Conservation (phyloP, 2,797 vertebrate species). For the Gallirallus australis region DNA sequence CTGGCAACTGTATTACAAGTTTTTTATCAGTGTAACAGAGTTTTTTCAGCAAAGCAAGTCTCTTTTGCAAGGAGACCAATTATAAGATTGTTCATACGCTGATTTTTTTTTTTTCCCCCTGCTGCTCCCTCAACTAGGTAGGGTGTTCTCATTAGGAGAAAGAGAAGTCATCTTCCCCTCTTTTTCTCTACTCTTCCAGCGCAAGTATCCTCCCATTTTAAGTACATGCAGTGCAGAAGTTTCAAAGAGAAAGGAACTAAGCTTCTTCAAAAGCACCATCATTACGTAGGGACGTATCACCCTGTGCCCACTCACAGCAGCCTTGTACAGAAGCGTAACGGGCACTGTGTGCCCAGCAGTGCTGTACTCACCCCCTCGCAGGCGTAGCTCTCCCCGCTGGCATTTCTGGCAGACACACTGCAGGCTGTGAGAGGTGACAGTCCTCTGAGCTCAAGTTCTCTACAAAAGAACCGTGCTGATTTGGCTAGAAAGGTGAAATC, state of each 20-base stretch:
- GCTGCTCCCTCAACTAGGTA: background rate
- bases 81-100: background rate
- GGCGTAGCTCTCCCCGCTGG: fast-evolving
- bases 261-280: background rate
- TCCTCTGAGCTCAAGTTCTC: background rate
- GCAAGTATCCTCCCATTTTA: background rate
- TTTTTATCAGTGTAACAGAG: background rate
- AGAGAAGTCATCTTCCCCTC: background rate
- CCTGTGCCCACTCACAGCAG: background rate
- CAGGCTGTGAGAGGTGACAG: background rate
- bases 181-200: background rate
- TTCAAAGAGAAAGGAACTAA: background rate
- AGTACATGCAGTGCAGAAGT: background rate
- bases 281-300: background rate
- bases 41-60: background rate
- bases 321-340: background rate
- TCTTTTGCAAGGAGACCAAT: background rate
- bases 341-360: background rate
- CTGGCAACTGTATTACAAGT: background rate
- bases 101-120: background rate
- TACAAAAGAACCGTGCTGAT: background rate
- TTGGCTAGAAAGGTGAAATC: background rate
- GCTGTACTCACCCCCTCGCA: background rate
- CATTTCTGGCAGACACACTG: background rate
- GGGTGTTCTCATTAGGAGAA: background rate